These are phyloP conservation scores for Rhombomys opimus DNA, from an alignment of 2,113 vertebrate species.

Conservation along the genomic window DNA sequence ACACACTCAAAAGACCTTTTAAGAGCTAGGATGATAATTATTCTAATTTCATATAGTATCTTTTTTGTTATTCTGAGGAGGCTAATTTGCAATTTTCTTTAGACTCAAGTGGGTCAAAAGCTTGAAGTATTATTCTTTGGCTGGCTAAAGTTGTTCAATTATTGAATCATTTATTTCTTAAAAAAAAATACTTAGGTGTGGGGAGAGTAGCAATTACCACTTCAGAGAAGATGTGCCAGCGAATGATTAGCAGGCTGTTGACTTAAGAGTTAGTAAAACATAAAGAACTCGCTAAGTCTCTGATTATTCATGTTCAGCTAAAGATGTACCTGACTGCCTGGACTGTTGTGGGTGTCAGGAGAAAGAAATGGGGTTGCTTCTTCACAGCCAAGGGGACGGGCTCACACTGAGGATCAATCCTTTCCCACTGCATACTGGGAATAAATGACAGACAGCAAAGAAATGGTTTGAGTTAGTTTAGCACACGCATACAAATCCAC, in stretches of 20 bases:
- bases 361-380: background rate
- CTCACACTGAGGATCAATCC: background rate
- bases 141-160: conserved; percentile 17
- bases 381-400: background rate
- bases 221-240: conserved; percentile 37
- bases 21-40: background rate
- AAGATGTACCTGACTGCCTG: background rate
- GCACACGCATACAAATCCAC: background rate
- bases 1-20: background rate
- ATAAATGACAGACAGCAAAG: background rate
- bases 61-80: background rate
- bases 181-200: conserved; percentile 28
- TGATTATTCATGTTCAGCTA: conserved; percentile 49
- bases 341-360: background rate
- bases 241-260: conserved; percentile 57
- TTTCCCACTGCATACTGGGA: background rate
- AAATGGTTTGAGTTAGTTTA: conserved; percentile 19
- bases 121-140: conserved; percentile 32
- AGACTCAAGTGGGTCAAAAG: background rate
- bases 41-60: conserved; percentile 1
- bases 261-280: conserved; percentile 63
- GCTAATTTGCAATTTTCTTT: conserved; percentile 15
- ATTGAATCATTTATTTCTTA: conserved; percentile 30
- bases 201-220: conserved; percentile 52
- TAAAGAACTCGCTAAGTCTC: conserved; percentile 55